Base-by-base conservation (phyloP, 2,888 invertebrate genomes). In the Pimpla rufipes region DNA sequence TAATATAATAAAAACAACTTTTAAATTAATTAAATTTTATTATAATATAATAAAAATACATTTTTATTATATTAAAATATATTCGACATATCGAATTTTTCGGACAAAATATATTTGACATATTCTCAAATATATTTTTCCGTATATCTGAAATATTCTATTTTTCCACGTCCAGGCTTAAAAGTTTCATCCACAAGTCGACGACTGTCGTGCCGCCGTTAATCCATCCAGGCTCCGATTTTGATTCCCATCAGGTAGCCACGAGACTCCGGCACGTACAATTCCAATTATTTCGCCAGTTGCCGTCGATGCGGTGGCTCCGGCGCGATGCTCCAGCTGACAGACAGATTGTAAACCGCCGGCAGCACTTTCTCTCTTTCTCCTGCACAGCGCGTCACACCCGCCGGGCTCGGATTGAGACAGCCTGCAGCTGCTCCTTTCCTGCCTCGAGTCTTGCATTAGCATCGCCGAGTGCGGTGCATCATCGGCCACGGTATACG, bases 321-420 rank as follows among this genome's bases (percentile, higher is more conserved):
- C 3, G 2, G 52, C 21, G 55, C 55, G 23, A 23, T 55, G 23
- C 0, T 55, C 3, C 29, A 23, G 23, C 55, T 55, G 23, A 55
- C 23, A 23, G 23, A 55, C 23, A 23, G 55, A 55, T 55, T 55
- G 55, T 23, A 23, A 55, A 23, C 55, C 55, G 23, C 55, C 11
- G n/a, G 8, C 55, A 11, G 55, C 55, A 55, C 55, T 55, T 55
- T 55, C 55, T 55, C 55, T 55, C 55, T 55, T 55, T 55, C 55
- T 55, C 55, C 21, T 55, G 13, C 55, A n/a, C n/a, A 13, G 55
- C 23, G 23, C 55, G 55, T 55, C 23, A 55, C 23, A 55, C 55
- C 23, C 55, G 55, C 10, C 50, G 4, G 50, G 50, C 23, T 10
- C 55, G 23, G 23, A 55, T 55, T 55, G 55, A 23, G 55, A 55